A percentile compares a stretch with the other conserved stretches of the same genome.
Conservation (phyloP, 2,888 invertebrate genomes). For the Xanthorhoe spadicearia region DNA sequence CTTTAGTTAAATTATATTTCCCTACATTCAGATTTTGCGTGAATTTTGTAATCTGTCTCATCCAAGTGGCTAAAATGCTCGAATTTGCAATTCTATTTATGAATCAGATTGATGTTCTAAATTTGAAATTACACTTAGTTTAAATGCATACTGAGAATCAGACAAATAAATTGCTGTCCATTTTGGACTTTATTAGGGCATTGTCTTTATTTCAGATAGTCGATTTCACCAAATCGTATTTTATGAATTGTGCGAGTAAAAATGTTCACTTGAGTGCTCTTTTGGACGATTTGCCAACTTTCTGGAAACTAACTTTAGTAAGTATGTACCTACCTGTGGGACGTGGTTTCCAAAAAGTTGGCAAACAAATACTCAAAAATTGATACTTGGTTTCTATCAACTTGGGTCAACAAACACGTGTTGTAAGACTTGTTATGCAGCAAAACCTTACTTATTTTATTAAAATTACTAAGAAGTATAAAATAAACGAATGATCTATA, state of each 20-base stretch:
- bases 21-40: not conserved
- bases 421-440: no score
- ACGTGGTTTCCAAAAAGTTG: not conserved
- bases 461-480: no score
- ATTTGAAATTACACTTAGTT: not conserved
- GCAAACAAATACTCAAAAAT: no score
- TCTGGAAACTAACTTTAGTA: no score
- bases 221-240: not conserved
- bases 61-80: not conserved
- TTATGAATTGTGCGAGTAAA: not conserved
- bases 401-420: no score
- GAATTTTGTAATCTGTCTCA: not conserved
- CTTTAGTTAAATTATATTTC: constrained; percentile 1
- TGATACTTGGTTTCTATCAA: no score
- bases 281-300: not conserved
- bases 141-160: not conserved
- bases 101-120: not conserved
- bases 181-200: not conserved
- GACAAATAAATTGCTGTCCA: not conserved
- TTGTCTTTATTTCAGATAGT: not conserved
- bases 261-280: not conserved
- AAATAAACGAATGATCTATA: no score
- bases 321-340: no score
- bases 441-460: no score
- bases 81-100: not conserved